Evolutionary conservation across 35 echinoderm and acorn worm species (phyloP).

Genomic region (Chiridota heheva): DNA sequence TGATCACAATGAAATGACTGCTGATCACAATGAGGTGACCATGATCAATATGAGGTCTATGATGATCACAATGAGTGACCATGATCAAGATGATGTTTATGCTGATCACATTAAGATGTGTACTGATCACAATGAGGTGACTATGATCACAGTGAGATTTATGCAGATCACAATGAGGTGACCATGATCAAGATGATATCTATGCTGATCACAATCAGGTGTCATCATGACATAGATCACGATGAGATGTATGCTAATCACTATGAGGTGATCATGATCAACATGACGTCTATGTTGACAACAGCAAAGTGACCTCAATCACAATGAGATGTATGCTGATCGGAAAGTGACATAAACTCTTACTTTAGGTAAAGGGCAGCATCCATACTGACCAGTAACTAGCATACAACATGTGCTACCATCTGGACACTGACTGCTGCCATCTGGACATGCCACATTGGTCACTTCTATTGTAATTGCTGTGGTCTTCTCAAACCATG

Average conservation of each 20-base stretch:
- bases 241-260: background rate
- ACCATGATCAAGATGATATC: too few relatives aligned
- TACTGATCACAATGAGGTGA: too few relatives aligned
- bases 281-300: too few relatives aligned
- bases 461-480: background rate
- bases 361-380: constrained; percentile 78
- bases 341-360: background rate
- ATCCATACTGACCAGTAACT: constrained; percentile 42
- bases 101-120: too few relatives aligned
- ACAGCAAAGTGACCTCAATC: background rate
- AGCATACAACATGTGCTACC: constrained; percentile 65
- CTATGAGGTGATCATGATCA: background rate
- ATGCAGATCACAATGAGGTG: too few relatives aligned
- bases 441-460: constrained; percentile 23
- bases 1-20: background rate
- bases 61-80: too few relatives aligned
- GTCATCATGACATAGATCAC: background rate
- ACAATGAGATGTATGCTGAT: background rate
- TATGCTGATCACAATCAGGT: background rate
- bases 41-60: too few relatives aligned
- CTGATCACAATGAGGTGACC: too few relatives aligned
- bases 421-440: constrained; percentile 33
- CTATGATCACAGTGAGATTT: too few relatives aligned
- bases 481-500: constrained; percentile 51
- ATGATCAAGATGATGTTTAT: too few relatives aligned